Evolutionary conservation across 2,888 invertebrate species (phyloP).

Genomic region (Amblyteles armatorius): DNA sequence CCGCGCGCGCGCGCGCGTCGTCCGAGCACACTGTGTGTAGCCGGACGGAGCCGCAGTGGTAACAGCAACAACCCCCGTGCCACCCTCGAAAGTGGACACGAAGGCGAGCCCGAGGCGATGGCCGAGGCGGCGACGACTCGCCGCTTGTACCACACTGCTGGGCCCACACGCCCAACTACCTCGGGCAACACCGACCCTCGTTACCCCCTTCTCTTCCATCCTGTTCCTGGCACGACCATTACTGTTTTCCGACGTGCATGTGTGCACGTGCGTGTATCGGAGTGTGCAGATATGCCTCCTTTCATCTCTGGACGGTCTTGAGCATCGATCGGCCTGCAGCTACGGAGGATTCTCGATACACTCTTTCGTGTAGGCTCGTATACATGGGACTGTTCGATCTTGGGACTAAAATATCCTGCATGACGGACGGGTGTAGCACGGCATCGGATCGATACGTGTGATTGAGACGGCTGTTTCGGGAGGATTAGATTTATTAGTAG

Average conservation of each 20-base stretch:
- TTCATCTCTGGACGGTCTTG: conserved; percentile 38
- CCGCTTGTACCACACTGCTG: conserved; percentile 48
- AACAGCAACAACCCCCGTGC: conserved; percentile 45
- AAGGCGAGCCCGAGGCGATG: conserved; percentile 30
- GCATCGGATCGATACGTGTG: neutral
- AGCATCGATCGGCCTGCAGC: conserved; percentile 4
- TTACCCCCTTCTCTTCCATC: neutral
- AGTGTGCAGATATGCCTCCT: neutral
- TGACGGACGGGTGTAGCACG: neutral
- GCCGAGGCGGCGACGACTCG: conserved; percentile 30
- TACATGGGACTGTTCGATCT: neutral
- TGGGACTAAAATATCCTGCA: neutral
- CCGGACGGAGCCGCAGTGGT: conserved; percentile 7
- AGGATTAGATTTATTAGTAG: neutral
- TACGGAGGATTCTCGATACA: neutral
- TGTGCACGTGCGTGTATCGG: neutral
- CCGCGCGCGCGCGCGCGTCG: conserved; percentile 7
- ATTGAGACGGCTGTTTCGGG: neutral
- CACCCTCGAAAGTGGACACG: conserved; percentile 47
- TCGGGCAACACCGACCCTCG: conserved; percentile 28
- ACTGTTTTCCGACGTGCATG: neutral
- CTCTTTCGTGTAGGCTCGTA: neutral
- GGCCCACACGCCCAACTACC: conserved; percentile 35
- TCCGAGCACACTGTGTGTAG: conserved; percentile 7
- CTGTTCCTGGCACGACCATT: conserved; percentile 25